Conservation (phyloP, 1,140 invertebrate genomes). For the Caenorhabditis remanei region DNA sequence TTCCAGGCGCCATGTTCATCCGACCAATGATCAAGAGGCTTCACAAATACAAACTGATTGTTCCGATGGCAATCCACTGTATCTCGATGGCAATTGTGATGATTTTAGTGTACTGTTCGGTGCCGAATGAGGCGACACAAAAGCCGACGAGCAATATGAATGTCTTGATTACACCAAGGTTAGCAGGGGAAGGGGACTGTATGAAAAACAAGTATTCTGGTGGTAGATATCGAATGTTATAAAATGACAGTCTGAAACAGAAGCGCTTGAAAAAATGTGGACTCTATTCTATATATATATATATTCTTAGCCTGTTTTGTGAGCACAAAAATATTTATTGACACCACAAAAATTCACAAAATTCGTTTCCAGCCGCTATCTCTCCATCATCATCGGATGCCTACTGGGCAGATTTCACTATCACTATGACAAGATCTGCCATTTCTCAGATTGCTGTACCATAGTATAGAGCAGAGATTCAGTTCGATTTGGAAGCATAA, state of each 20-base stretch:
- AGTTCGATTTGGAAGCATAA: no score
- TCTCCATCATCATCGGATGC: conserved; percentile 37
- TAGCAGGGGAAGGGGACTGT: no score
- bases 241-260: neutral
- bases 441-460: conserved; percentile 61
- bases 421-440: conserved; percentile 59
- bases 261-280: neutral
- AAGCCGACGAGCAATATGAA: neutral
- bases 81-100: conserved; percentile 13
- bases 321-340: no score
- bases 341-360: no score
- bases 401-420: conserved; percentile 61
- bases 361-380: conserved; percentile 30
- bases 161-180: conserved; percentile 53
- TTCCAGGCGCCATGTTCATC: conserved; percentile 57
- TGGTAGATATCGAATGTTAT: neutral
- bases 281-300: no score
- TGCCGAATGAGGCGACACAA: conserved; percentile 54
- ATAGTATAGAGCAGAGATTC: conserved; percentile 57
- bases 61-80: conserved; percentile 39
- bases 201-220: neutral
- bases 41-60: conserved; percentile 59
- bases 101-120: conserved; percentile 38
- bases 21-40: conserved; percentile 54
- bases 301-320: no score